Evolutionary conservation across 2,797 vertebrate genomes (phyloP), one percentile per base, ranked within the genome.

Genomic region (Sarcoramphus papa): DNA sequence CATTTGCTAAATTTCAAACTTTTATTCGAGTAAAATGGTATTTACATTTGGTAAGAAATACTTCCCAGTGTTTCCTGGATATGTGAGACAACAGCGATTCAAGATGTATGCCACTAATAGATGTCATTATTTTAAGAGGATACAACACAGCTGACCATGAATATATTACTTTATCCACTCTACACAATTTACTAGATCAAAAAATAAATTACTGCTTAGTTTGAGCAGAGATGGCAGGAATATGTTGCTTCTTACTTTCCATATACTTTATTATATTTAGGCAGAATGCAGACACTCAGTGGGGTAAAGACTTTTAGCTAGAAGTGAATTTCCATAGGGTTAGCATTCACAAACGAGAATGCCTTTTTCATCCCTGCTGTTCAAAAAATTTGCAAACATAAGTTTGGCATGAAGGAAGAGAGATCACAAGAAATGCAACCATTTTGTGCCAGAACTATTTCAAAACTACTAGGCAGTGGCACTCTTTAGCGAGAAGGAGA

Each of bases 11-110:
- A 95, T 84, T 93, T 92, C 5, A 25, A 79, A 77, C 51, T 94
- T 97, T 97, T 96, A 63, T 95, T 91, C 91, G 78, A 94, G 65
- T 90, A 94, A 96, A 97, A 92, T 83, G 13, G 50, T 90, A 78
- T 40, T 72, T 84, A 63, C 19, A 50, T 68, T 65, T 70, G 28
- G 27, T 62, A 65, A 72, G 89, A 90, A 96, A 78, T 90, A 85
- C 12, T 88, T 78, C 31, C 12, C 9, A 45, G 35, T 86, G 53
- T 63, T 75, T 88, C 62, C 30, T 59, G 31, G 74, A 63, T 94
- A 91, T 91, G 70, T 88, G 54, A 90, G 37, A 72, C 75, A 94
- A 89, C 73, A 97, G 28, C 3, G 8, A 89, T 82, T 95, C 62
- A 93, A 95, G 70, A 93, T 56, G 19, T 22, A 90, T 60, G 28